Evolutionary conservation across 2,797 vertebrate genomes (phyloP).

Genomic region (Coilia nasus): DNA sequence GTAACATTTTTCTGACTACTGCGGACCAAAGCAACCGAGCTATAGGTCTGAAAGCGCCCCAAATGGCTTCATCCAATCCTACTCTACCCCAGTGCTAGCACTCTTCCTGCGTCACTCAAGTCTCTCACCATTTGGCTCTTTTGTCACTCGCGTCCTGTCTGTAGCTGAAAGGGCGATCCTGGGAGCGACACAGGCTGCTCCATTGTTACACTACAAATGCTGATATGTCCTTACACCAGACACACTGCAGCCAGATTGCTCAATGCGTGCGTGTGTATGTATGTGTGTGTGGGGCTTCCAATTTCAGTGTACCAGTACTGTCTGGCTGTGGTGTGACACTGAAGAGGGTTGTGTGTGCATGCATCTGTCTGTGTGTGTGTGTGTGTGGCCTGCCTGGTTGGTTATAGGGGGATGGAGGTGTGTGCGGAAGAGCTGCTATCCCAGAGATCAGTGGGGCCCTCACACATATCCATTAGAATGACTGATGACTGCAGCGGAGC

Average conservation of each 20-base stretch:
- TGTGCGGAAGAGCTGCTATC: background rate
- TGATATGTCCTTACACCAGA: background rate
- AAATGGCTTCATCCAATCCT: background rate
- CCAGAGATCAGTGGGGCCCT: slow-evolving; percentile 9
- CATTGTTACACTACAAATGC: background rate
- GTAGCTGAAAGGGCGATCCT: too few species aligned
- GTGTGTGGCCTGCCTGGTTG: background rate
- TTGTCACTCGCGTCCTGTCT: background rate
- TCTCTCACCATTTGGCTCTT: background rate
- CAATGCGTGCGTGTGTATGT: background rate
- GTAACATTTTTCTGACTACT: too few species aligned
- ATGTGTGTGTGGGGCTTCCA: background rate
- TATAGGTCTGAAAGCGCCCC: background rate
- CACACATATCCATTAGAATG: slow-evolving; percentile 8
- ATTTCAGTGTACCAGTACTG: slow-evolving; percentile 6
- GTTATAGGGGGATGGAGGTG: too few species aligned
- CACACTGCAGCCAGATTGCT: background rate
- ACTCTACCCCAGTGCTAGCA: background rate
- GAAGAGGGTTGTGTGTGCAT: background rate
- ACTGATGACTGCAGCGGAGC: background rate
- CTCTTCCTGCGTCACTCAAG: background rate
- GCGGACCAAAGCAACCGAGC: too few species aligned
- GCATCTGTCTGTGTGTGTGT: background rate
- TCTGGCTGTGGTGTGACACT: background rate
- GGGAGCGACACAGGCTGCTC: background rate